A percentile compares a stretch with the other conserved stretches of the same genome.
phyloP scores from a whole-genome alignment of 1,140 invertebrate genomes.

The Eurosta solidaginis region DNA sequence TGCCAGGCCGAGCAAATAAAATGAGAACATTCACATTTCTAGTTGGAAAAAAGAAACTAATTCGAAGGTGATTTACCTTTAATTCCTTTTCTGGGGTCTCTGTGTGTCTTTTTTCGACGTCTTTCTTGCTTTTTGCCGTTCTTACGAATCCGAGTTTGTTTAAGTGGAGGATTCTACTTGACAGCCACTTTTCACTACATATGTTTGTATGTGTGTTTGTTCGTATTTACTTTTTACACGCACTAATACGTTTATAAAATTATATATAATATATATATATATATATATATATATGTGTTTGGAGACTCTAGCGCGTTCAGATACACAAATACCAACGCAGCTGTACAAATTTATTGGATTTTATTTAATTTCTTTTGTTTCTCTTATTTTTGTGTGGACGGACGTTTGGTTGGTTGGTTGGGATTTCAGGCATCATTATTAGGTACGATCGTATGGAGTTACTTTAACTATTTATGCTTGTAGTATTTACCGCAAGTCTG shows the following conservation, averaged over 20 bases:
- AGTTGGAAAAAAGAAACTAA: not conserved
- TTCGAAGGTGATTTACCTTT: constrained; percentile 4
- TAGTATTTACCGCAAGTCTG: not conserved
- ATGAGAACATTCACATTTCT: not conserved
- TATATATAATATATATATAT: too few species aligned
- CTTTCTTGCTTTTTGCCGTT: not conserved
- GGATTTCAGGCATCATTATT: not conserved
- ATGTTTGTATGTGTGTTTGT: too few species aligned
- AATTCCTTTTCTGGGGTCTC: too few species aligned
- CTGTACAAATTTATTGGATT: constrained; percentile 22
- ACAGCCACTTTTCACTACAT: not conserved
- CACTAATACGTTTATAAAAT: not conserved
- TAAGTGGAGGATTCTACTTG: not conserved
- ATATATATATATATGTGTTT: too few species aligned
- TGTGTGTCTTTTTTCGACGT: not conserved
- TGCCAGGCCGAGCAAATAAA: not conserved
- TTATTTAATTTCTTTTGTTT: not conserved
- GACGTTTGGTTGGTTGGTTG: too few species aligned
- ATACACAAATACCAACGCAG: not conserved
- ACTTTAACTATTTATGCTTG: too few species aligned
- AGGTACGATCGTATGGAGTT: not conserved
- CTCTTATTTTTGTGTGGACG: not conserved
- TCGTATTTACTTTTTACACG: too few species aligned
- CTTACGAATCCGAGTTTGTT: not conserved
- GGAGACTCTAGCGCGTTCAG: not conserved